Base-by-base conservation (phyloP, 2,888 invertebrate genomes). In the Epinotia ramella region DNA sequence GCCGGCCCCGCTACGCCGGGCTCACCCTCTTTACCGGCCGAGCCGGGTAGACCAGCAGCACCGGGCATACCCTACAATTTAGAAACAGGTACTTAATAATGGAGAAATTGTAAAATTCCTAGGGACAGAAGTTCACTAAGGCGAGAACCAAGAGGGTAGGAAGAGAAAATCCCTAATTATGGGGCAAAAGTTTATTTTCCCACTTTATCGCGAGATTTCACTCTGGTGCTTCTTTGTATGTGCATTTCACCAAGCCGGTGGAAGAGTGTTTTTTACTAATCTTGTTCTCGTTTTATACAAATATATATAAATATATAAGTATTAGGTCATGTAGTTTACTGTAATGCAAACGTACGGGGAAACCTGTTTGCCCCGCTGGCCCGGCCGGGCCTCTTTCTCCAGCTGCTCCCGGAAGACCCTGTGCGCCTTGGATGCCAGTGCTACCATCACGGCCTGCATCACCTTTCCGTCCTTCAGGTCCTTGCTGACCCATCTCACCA, bases 11-110 rank as follows among this genome's bases (percentile, higher is more conserved):
- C 96, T 13, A 96, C 85, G 0, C 97, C 97, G 2, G 95, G 89
- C 84, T 96, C 97, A 3, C 98, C 98, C 87, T 98, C 97, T 89
- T 97, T 97, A n/a, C 97, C 97, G 1, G 96, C 95, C 9, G 95
- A 87, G 0, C 98, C 98, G 2, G 96, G 95, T 84, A 95, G 95
- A 1, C 97, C 97, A 49, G 96, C 95, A 56, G 96, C 87, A 77
- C 97, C 97, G 20, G 97, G 97, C 84, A 97, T 94, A 59, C 97
- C 97, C 96, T 96, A 77, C 4, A 82, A 75, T 75, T 73, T 57
- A 63, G 72, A 73, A 60, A 24, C 63, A 59, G 60, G 33, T 33
- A 28, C 28, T 28, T 33, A 33, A 33, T 33, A 33, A 33, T 40
- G 7, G n/a, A 53, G n/a, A 53, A 6, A 46, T 6, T 53, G n/a